Percentiles rank a stretch among this genome's conserved stretches.
Conservation (phyloP, 2,888 invertebrate genomes). For the Drosophila antonietae region DNA sequence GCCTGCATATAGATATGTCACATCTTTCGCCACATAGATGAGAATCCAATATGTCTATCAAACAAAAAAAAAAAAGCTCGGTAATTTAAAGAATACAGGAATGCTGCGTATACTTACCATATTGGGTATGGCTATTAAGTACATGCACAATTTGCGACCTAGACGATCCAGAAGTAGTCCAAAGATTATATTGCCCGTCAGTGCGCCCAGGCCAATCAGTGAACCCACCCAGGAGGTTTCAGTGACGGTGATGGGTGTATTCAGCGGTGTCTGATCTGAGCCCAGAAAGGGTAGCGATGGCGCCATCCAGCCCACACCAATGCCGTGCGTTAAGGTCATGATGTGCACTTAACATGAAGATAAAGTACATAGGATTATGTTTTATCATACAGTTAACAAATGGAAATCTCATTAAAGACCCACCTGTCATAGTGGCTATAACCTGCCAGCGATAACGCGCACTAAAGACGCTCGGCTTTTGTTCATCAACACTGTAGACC, state of each 20-base stretch:
- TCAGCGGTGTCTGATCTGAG: conserved; percentile 58
- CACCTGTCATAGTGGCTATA: conserved; percentile 71
- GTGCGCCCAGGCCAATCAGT: conserved; percentile 71
- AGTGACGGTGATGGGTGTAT: conserved; percentile 47
- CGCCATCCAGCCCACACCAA: conserved; percentile 78
- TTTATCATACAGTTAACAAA: background rate
- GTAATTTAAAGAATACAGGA: background rate
- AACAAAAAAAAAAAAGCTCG: background rate
- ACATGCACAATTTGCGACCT: conserved; percentile 73
- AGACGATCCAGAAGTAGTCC: conserved; percentile 72
- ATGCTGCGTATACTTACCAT: conserved; percentile 57
- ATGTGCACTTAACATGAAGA: conserved; percentile 70
- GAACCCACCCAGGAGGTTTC: conserved; percentile 79
- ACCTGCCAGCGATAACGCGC: conserved; percentile 65
- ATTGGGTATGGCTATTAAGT: conserved; percentile 72
- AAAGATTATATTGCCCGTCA: conserved; percentile 73
- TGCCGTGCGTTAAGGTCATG: conserved; percentile 78
- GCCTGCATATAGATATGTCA: conserved; percentile 73
- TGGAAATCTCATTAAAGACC: conserved; percentile 13
- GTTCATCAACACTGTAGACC: conserved; percentile 30
- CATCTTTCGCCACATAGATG: conserved; percentile 66
- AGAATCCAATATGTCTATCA: conserved; percentile 76
- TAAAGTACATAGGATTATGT: background rate
- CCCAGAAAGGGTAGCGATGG: conserved; percentile 70
- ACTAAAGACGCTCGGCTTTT: conserved; percentile 50